phyloP scores from a whole-genome alignment of 2,888 invertebrate genomes.

The Drosophila fulvimacula region DNA sequence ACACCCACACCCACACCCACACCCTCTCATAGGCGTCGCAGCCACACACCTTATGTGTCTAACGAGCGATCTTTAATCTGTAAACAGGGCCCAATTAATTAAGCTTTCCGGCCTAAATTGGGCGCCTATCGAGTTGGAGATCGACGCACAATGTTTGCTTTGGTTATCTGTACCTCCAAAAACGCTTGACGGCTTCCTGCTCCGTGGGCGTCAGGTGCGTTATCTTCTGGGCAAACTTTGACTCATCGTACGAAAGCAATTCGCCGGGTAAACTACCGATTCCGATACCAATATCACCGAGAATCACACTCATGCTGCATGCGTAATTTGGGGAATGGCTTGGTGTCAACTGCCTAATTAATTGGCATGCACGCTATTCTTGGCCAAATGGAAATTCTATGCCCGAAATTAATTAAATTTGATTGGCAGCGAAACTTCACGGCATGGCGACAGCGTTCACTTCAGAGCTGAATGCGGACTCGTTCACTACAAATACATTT shows the following conservation, averaged over 20 bases:
- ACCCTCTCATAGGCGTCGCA: neutral
- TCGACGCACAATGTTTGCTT: constrained; percentile 17
- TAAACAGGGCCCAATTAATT: constrained; percentile 36
- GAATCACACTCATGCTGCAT: constrained; percentile 57
- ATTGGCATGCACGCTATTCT: constrained; percentile 44
- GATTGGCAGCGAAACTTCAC: constrained; percentile 35
- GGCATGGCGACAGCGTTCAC: constrained; percentile 38
- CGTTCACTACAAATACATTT: constrained; percentile 26
- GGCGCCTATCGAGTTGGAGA: constrained; percentile 2
- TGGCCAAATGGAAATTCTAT: constrained; percentile 49
- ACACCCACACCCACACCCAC: neutral
- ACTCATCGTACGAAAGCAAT: constrained; percentile 65
- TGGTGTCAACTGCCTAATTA: constrained; percentile 48
- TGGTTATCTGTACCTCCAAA: constrained; percentile 78
- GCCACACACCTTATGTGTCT: neutral
- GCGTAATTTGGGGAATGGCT: constrained; percentile 32
- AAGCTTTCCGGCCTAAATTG: constrained; percentile 9
- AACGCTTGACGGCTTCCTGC: constrained; percentile 81
- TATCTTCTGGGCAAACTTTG: constrained; percentile 75
- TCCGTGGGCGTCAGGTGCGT: constrained; percentile 77
- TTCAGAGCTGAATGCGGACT: neutral
- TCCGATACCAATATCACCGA: constrained; percentile 27
- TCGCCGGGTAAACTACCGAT: constrained; percentile 31
- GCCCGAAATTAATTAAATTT: constrained; percentile 63
- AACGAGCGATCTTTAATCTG: constrained; percentile 34